Percentiles rank a stretch among this genome's conserved stretches.
Conservation (phyloP, 2,113 vertebrate species). For the Microtus montanus region DNA sequence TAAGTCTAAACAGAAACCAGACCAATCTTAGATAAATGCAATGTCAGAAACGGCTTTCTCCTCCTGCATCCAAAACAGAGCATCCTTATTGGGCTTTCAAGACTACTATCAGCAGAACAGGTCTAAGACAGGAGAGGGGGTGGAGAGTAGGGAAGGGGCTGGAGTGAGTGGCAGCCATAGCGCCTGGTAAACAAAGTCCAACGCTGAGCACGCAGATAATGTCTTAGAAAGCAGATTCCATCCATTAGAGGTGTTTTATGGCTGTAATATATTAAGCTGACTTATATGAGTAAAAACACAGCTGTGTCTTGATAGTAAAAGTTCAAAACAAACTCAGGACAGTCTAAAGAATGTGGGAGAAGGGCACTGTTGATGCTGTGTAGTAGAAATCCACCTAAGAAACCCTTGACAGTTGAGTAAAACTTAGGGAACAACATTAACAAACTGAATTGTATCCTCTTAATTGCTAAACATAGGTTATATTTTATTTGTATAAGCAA, state of each 20-base stretch:
- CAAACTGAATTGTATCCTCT: background rate
- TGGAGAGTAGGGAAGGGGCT: background rate
- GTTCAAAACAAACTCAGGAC: slow-evolving; percentile 46
- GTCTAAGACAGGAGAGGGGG: background rate
- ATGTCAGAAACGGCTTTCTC: slow-evolving; percentile 42
- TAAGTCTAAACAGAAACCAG: slow-evolving; percentile 52
- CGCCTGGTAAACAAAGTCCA: slow-evolving; percentile 19
- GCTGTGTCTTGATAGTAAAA: slow-evolving; percentile 47
- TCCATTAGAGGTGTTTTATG: slow-evolving; percentile 45
- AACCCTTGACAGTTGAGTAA: background rate
- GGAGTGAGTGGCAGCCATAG: background rate
- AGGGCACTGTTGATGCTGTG: background rate
- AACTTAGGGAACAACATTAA: slow-evolving; percentile 6
- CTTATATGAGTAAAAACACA: slow-evolving; percentile 42
- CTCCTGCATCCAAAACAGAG: slow-evolving; percentile 13
- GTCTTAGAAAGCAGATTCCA: slow-evolving; percentile 48
- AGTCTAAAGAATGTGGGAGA: background rate
- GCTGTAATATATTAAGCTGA: slow-evolving; percentile 29
- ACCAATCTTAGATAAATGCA: background rate
- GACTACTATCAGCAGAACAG: slow-evolving; percentile 8
- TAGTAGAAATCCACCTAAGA: background rate
- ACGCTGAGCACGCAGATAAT: background rate
- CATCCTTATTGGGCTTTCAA: slow-evolving; percentile 18
- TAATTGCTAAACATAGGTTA: background rate
- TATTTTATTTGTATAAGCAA: background rate